Conservation (phyloP, 92 coral and sea anemone genomes). For the Epizoanthus stellaris region DNA sequence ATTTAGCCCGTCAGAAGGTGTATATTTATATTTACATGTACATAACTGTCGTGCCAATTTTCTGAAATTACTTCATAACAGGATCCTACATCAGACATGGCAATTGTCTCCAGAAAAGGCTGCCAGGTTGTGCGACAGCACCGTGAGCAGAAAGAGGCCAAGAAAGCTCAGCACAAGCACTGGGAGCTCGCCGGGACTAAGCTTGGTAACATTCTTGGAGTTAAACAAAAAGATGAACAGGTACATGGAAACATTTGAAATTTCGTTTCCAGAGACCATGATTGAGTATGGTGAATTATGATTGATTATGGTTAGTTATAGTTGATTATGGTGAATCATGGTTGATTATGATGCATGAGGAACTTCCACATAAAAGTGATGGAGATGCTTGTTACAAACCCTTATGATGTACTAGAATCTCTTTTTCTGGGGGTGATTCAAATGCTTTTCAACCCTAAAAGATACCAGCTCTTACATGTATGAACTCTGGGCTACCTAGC, state of each 20-base stretch:
- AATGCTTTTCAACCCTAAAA: no score
- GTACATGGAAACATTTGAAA: conserved; percentile 43
- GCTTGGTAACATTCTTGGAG: conserved; percentile 94
- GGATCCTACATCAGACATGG: conserved; percentile 99
- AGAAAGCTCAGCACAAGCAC: conserved; percentile 94
- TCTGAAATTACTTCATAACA: conserved; percentile 9
- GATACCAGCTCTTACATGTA: no score
- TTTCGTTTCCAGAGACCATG: not conserved
- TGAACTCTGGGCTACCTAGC: no score
- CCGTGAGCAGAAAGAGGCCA: conserved; percentile 94
- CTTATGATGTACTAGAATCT: no score
- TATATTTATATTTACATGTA: no score
- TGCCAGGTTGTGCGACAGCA: conserved; percentile 90
- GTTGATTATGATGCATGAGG: no score
- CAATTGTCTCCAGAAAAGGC: conserved; percentile 93
- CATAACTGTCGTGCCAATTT: not conserved
- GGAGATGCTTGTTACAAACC: no score
- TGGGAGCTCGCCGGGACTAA: conserved; percentile 99
- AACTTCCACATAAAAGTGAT: no score
- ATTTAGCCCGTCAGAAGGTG: no score
- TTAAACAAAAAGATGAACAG: conserved; percentile 87
- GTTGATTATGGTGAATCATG: not conserved
- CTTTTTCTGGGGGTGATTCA: no score
- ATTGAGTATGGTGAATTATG: not conserved
- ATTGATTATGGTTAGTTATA: no score